These are phyloP conservation scores for Prionace glauca DNA, from an alignment of 2,797 vertebrate genomes.

Conservation along the genomic window DNA sequence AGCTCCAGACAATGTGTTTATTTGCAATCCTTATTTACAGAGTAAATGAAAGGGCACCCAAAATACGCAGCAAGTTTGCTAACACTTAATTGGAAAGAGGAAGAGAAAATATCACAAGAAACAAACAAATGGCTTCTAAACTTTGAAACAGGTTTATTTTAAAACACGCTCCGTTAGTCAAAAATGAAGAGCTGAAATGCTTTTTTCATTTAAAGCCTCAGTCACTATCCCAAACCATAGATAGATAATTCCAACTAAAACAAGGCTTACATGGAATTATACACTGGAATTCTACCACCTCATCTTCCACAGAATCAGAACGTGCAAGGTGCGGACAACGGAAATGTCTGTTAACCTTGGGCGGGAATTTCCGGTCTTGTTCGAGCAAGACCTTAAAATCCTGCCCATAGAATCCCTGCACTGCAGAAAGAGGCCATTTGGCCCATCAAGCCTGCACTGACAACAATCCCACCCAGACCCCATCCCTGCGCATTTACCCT, in stretches of 20 bases:
- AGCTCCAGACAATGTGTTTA: neutral
- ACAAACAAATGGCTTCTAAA: neutral
- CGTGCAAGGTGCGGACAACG: too few relatives aligned
- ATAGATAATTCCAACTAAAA: neutral
- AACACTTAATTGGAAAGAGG: neutral
- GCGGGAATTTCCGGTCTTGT: too few relatives aligned
- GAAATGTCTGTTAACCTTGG: too few relatives aligned
- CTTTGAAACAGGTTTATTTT: neutral
- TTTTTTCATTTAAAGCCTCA: neutral
- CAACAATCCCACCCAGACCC: too few relatives aligned
- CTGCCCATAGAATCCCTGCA: too few relatives aligned
- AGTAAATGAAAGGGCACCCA: neutral
- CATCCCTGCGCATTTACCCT: too few relatives aligned
- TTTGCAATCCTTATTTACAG: constrained; percentile 6
- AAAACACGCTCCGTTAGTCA: neutral
- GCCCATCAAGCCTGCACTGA: too few relatives aligned
- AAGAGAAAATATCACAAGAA: neutral
- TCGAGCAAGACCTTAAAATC: too few relatives aligned
- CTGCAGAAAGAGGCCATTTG: too few relatives aligned
- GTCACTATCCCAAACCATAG: neutral
- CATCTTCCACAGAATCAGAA: too few relatives aligned
- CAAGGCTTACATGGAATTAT: neutral
- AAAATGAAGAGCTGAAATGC: neutral
- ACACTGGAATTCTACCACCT: too few relatives aligned
- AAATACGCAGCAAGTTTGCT: neutral